Base-by-base conservation (phyloP, 1,140 invertebrate species). In the Eufriesea mexicana region DNA sequence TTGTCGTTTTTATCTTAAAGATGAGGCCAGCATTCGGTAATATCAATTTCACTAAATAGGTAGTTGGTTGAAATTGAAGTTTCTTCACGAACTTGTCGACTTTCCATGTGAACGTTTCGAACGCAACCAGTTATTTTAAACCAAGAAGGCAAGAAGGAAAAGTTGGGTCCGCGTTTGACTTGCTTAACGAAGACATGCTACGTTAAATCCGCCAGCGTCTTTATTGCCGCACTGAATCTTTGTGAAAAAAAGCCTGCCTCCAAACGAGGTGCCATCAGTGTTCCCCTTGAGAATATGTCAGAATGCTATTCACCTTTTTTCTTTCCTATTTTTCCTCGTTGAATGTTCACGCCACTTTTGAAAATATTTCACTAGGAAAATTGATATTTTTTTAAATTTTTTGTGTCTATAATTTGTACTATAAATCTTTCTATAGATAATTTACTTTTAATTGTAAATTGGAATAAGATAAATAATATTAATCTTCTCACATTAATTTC, bases 101-200 rank as follows among this genome's bases (percentile, higher is more conserved):
- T 76, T 82, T 68, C 85, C 92, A 91, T 93, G 92, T 93, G 92
- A 92, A 93, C 92, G 91, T 92, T 92, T 91, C 86, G 86, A 85
- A 92, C 83, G 76, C 72, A 88, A 90, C 89, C 45, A 88, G 91
- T 93, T 93, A 93, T 93, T 93, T 94, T 93, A 93, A 91, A 92
- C 90, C 89, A 90, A 42, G 51, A 64, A 49, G 59, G 18, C 73
- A 62, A 75, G 90, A 93, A 92, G 93, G 92, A 91, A 93, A 94
- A 94, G 91, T 91, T 86, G 71, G 59, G 79, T 79, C 84, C 83
- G 49, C 82, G 87, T 92, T 92, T 91, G 89, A 83, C 88, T 72
- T 86, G 89, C 87, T 91, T 91, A 92, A 91, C 91, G 91, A 93
- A 92, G 91, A 92, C 85, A 90, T 91, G 92, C 88, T 79, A 85